phyloP scores from a whole-genome alignment of 2,113 vertebrate species.

The Cryptoleucopteryx plumbea region DNA sequence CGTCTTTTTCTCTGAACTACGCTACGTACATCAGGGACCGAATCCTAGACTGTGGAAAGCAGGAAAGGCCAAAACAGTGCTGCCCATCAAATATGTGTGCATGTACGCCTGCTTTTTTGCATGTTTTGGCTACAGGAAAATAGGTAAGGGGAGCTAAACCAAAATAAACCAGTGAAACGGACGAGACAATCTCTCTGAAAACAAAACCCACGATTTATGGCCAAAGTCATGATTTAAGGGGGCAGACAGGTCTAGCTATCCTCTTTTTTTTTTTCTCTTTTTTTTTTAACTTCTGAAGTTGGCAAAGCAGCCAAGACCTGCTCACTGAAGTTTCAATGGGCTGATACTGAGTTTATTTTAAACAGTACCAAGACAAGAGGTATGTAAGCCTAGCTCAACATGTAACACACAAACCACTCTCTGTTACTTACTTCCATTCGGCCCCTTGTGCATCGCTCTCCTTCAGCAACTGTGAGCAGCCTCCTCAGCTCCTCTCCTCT shows the following conservation, averaged over 20 bases:
- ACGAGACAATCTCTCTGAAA: not conserved
- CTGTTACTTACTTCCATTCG: not conserved
- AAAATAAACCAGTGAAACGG: not conserved
- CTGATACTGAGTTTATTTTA: not conserved
- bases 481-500: not conserved
- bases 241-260: not conserved
- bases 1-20: not conserved
- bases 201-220: not conserved
- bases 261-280: not conserved
- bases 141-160: not conserved
- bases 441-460: accelerated
- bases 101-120: not conserved
- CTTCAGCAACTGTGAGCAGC: not conserved
- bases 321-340: not conserved
- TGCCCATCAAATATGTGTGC: not conserved
- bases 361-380: not conserved
- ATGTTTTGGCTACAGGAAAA: not conserved
- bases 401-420: not conserved
- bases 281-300: not conserved
- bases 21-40: accelerated
- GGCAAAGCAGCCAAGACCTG: not conserved
- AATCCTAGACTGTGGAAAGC: not conserved
- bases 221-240: not conserved
- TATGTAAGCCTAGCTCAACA: not conserved
- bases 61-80: not conserved